Evolutionary conservation across 2,888 invertebrate genomes (phyloP).

Genomic region (Thereva unica): DNA sequence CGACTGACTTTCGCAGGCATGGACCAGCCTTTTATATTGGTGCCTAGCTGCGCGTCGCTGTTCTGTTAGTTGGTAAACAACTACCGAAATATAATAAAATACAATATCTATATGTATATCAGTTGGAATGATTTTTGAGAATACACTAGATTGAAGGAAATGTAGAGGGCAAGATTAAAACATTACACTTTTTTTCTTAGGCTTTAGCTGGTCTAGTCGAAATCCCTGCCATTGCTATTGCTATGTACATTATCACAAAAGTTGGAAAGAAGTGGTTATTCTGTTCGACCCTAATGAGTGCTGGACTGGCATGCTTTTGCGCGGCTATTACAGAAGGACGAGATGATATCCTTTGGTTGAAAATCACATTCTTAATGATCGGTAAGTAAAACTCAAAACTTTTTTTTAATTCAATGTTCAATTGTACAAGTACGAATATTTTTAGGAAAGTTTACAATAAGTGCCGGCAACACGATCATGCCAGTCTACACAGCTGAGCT

Average conservation of each 20-base stretch:
- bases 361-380: slow-evolving; percentile 75
- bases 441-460: slow-evolving; percentile 71
- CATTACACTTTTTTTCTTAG: slow-evolving; percentile 50
- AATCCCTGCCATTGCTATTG: slow-evolving; percentile 75
- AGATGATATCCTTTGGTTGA: slow-evolving; percentile 66
- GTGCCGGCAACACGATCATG: slow-evolving; percentile 77
- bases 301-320: slow-evolving; percentile 72
- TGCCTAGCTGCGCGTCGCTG: no score
- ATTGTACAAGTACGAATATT: background rate
- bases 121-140: no score
- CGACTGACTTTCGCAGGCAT: no score
- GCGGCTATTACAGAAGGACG: slow-evolving; percentile 62
- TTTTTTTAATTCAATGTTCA: slow-evolving; percentile 16
- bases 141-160: background rate
- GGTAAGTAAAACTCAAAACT: slow-evolving; percentile 54
- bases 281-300: slow-evolving; percentile 68
- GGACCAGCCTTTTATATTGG: no score
- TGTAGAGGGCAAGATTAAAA: slow-evolving; percentile 12
- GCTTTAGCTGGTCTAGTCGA: slow-evolving; percentile 74
- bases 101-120: no score
- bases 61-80: no score
- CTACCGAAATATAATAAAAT: no score
- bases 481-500: slow-evolving; percentile 76
- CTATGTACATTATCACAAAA: slow-evolving; percentile 74
- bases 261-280: slow-evolving; percentile 75